Percentiles rank a stretch among this genome's conserved stretches.
phyloP scores from a whole-genome alignment of 2,113 vertebrate species.

The Stercorarius parasiticus region DNA sequence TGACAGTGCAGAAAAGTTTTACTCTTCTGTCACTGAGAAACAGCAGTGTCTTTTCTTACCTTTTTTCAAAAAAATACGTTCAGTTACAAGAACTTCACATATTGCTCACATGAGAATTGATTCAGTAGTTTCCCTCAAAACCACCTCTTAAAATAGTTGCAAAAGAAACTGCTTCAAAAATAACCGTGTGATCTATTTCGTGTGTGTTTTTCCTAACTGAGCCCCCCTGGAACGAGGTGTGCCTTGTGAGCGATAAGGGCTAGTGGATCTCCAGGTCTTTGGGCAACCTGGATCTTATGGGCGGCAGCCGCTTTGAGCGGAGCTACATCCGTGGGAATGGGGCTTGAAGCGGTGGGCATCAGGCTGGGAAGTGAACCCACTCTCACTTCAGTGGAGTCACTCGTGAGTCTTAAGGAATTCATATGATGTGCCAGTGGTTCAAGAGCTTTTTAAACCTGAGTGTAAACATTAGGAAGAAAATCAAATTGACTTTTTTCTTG shows the following conservation, averaged over 20 bases:
- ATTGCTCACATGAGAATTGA: background rate
- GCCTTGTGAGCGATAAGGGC: accelerated
- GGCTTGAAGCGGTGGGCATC: accelerated
- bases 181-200: accelerated
- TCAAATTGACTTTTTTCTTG: background rate
- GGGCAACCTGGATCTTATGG: background rate
- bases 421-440: accelerated
- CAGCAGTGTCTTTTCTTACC: background rate
- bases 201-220: background rate
- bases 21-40: background rate
- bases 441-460: background rate
- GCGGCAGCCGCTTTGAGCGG: background rate
- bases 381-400: background rate
- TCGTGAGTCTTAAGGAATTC: background rate
- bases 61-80: background rate
- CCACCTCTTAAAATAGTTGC: background rate
- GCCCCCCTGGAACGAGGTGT: background rate
- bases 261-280: background rate
- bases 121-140: background rate
- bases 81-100: background rate
- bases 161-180: background rate
- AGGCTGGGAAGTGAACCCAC: background rate
- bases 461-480: background rate
- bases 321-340: background rate
- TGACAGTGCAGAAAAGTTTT: background rate